phyloP scores from a whole-genome alignment of 35 echinoderm and acorn worm genomes.

The Heliocidaris erythrogramma region DNA sequence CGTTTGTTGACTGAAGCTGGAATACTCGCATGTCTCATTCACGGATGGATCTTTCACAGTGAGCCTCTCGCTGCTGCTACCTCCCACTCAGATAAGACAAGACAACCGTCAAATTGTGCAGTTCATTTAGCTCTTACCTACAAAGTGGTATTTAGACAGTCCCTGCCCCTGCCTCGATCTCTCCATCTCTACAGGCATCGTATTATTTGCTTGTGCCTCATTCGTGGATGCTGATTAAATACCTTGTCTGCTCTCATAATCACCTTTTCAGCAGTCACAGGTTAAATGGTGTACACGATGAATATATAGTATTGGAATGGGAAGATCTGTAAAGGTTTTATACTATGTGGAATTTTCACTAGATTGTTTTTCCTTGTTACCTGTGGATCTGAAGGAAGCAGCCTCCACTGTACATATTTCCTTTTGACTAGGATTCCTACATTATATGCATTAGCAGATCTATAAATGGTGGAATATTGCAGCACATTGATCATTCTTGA shows the following conservation, averaged over 20 bases:
- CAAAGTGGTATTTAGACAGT: not conserved
- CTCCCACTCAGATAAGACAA: not conserved
- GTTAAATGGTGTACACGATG: no score
- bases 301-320: not conserved
- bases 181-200: not conserved
- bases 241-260: not conserved
- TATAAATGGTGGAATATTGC: no score
- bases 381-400: no score
- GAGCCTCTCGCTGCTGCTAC: not conserved
- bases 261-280: not conserved
- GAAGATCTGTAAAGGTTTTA: not conserved
- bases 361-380: no score
- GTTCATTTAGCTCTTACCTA: not conserved
- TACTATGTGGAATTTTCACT: not conserved
- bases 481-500: no score
- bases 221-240: not conserved
- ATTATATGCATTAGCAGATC: no score
- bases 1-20: not conserved
- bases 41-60: not conserved
- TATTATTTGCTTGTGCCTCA: not conserved
- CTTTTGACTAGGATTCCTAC: no score
- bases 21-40: not conserved
- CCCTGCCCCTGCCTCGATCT: not conserved
- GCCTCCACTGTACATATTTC: no score
- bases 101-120: not conserved